Base-by-base conservation (phyloP, 2,888 invertebrate species). In the Euspilapteryx auroguttella region DNA sequence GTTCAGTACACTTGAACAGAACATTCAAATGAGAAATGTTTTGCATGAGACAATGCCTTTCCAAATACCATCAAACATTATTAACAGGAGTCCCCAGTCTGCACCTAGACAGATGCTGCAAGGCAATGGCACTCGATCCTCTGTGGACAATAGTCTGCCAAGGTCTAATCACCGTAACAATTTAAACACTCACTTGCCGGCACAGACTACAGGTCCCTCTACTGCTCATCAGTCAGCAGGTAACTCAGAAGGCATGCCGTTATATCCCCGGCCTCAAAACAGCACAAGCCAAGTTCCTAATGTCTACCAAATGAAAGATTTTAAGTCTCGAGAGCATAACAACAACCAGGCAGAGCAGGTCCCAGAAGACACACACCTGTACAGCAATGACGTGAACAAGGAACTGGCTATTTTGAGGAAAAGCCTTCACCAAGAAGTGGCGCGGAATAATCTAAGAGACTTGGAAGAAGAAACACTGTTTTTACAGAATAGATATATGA, bases 1-100 rank as follows among this genome's bases (percentile, higher is more conserved):
- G 24, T 96, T 96, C 64, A 86, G 89, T 44, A 80, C 89, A 44
- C 82, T 97, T 29, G 94, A 94, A 61, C 85, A 86, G 33, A 85
- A 88, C 54, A 90, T 94, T 42, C 88, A 87, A 56, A 79, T 85
- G 27, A 73, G 82, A 38, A 79, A 80, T 53, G 55, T 58, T 8
- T 53, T 59, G 21, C 56, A 61, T 40, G 68, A 69, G 34, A 41
- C 75, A 36, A 48, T 59, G 33, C 37, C 69, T 40, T 58, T 66
- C 47, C 44, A 69, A 35, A 42, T 71, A 34, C 51, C 77, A 39
- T 41, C 62, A 28, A 32, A 24, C 13, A 11, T 46, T 3, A 38
- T 75, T 27, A 59, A 45, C 2, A 42, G 34, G 29, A 32, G 62
- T 25, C 61, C 69, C 21, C 52, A 61, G 11, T 56, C 65, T 13